A percentile compares a stretch with the other conserved stretches of the same genome.
Conservation (phyloP, 2,797 vertebrate species). For the Sciurus vulgaris region DNA sequence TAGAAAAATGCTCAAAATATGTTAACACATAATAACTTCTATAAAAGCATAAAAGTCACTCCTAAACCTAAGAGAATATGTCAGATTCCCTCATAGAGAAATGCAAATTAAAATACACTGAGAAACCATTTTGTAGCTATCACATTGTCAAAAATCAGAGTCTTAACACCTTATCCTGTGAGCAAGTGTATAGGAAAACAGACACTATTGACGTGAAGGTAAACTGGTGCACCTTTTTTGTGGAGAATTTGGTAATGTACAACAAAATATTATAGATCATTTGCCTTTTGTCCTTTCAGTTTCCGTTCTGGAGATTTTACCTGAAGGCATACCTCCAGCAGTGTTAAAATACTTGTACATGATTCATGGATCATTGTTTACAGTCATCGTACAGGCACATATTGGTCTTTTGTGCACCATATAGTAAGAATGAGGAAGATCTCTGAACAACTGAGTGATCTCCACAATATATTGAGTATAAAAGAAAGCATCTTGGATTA, state of each 20-base stretch:
- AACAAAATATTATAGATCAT: not conserved
- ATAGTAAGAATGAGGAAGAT: not conserved
- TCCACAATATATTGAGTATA: not conserved
- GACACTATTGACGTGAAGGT: not conserved
- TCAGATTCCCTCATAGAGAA: not conserved
- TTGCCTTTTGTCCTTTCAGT: not conserved
- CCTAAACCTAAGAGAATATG: conserved; percentile 4
- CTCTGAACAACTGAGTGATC: not conserved
- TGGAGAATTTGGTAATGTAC: not conserved
- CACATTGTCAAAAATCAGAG: no score
- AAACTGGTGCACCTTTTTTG: not conserved
- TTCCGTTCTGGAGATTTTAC: not conserved
- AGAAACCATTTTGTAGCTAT: no score
- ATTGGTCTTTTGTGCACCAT: not conserved
- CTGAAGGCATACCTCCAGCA: not conserved
- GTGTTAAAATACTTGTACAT: not conserved
- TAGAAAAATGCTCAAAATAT: not conserved
- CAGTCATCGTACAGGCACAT: not conserved
- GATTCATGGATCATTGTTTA: conserved; percentile 5
- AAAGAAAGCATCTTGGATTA: not conserved
- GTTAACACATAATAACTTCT: no score
- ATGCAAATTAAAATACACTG: not conserved
- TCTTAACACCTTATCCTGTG: not conserved
- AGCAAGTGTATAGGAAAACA: not conserved
- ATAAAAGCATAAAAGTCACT: not conserved